Base-by-base conservation (phyloP, 2,888 invertebrate genomes). In the Hydraecia micacea region DNA sequence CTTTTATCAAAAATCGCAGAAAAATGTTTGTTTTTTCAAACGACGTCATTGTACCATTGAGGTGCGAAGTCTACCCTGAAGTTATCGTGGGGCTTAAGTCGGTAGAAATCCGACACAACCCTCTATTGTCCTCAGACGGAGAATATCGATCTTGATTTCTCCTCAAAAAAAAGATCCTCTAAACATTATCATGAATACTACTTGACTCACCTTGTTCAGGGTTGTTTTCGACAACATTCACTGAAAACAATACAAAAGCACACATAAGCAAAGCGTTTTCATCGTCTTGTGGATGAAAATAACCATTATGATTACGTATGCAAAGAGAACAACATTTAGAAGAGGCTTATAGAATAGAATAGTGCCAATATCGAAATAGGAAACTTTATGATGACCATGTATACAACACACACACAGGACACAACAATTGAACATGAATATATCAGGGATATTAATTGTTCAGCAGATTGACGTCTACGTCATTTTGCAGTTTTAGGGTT, bases 211-310 rank as follows among this genome's bases (percentile, higher is more conserved):
- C 71, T 71, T 76, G 58, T 8, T n/a, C 82, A 8, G 81, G 80
- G n/a, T 76, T 77, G 52, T 74, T 28, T 39, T 76, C 75, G 13
- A 79, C 80, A 5, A 77, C 77, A 6, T 78, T 58, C 1, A 80
- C 86, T 86, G 86, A 13, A 86, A 86, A 71, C 15, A 78, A 79
- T 9, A 66, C 36, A 82, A n/a, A 70, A 49, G 49, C 36, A 78
- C 5, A 36, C 1, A 46, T 82, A 83, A 82, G 82, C 79, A 71
- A 83, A 83, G 75, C 75, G 52, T 79, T 82, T 82, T 52, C 83
- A 79, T 79, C 79, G 73, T 77, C 32, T 55, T 28, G 15, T 28
- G 66, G 83, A 83, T 73, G 83, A 73, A 83, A 78, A 68, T 68
- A 46, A 13, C 36, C 1, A 5, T 74, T 4, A 32, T 8, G n/a